phyloP scores from a whole-genome alignment of 2,113 vertebrate genomes.

The Colaptes auratus region DNA sequence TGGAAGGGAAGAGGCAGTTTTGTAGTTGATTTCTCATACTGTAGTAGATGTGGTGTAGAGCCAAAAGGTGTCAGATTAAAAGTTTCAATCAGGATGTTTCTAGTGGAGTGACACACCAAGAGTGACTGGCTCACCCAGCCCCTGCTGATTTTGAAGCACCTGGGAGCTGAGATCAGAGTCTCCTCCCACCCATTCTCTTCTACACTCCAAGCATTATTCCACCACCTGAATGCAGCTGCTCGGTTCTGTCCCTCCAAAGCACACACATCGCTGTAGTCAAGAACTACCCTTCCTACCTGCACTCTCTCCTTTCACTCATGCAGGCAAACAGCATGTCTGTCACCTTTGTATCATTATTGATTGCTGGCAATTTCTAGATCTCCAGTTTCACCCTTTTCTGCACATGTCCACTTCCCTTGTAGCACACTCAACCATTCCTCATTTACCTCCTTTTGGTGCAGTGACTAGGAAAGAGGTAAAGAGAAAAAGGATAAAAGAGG shows the following conservation, averaged over 20 bases:
- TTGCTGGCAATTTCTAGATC: background rate
- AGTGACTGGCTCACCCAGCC: background rate
- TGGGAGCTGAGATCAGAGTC: background rate
- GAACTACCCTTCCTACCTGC: rapidly evolving
- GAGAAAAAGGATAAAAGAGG: background rate
- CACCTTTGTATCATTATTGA: background rate
- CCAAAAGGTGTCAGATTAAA: background rate
- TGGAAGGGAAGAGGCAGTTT: background rate
- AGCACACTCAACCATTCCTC: background rate
- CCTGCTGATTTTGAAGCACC: background rate
- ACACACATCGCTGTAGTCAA: no score
- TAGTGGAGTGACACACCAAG: rapidly evolving
- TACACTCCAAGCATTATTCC: background rate
- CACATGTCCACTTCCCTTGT: background rate
- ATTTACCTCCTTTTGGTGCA: background rate
- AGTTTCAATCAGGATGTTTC: background rate
- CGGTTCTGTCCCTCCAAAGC: background rate
- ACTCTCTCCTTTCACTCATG: background rate
- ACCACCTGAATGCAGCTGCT: background rate
- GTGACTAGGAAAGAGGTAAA: background rate
- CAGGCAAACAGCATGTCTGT: background rate
- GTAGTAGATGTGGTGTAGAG: background rate
- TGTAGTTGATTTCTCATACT: background rate
- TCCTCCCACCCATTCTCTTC: background rate
- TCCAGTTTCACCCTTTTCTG: background rate